A percentile compares a stretch with the other conserved stretches of the same genome.
These are phyloP conservation scores for Pangasius macronema DNA, from an alignment of 2,797 vertebrate species.

Conservation along the genomic window DNA sequence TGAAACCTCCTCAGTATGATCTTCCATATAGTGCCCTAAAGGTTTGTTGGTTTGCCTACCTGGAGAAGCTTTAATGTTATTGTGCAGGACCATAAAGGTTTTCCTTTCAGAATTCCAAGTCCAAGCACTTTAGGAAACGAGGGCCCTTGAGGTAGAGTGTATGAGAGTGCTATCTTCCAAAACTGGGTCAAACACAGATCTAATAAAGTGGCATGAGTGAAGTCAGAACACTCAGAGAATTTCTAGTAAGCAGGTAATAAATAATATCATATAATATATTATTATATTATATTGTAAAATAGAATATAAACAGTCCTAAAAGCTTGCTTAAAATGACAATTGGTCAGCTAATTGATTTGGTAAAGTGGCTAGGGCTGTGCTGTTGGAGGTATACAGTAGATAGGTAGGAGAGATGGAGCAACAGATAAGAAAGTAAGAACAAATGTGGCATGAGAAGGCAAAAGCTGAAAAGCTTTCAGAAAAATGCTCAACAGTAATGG, in stretches of 20 bases:
- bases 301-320: not conserved
- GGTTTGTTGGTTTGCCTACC: not conserved
- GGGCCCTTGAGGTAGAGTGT: not conserved
- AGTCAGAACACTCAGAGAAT: not conserved
- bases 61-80: not conserved
- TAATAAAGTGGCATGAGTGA: not conserved
- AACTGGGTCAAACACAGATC: constrained; percentile 9
- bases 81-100: not conserved
- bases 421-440: not conserved
- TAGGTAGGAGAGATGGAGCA: not conserved
- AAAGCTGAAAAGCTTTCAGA: not conserved
- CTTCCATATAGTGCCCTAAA: not conserved
- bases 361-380: not conserved
- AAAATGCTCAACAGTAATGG: not conserved
- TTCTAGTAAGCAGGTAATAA: too few relatives aligned
- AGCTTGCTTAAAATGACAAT: not conserved
- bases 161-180: not conserved
- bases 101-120: not conserved
- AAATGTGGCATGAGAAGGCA: not conserved
- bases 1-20: not conserved
- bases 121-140: not conserved
- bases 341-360: not conserved
- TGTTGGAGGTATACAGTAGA: not conserved
- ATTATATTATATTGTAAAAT: too few relatives aligned
- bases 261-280: too few relatives aligned